Percentiles rank a stretch among this genome's conserved stretches.
Conservation (phyloP, 2,113 vertebrate species). For the Ammodytes marinus region DNA sequence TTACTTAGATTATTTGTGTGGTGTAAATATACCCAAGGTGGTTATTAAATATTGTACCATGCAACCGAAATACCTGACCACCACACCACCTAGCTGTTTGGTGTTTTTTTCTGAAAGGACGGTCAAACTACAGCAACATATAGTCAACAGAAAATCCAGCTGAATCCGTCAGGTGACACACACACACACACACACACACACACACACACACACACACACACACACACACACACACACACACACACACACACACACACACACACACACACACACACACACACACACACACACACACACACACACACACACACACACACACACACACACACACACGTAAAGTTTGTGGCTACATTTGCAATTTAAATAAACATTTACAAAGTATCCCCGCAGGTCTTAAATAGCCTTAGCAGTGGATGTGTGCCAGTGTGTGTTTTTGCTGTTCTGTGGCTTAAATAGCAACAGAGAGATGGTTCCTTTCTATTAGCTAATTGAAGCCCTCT, state of each 20-base stretch:
- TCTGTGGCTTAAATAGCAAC: not conserved
- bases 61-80: not conserved
- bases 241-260: too few relatives aligned
- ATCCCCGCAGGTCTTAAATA: not conserved
- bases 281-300: too few relatives aligned
- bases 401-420: not conserved
- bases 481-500: slow-evolving; percentile 3
- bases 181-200: too few relatives aligned
- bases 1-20: not conserved
- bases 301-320: too few relatives aligned
- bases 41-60: not conserved
- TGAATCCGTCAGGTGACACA: not conserved
- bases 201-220: too few relatives aligned
- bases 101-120: not conserved
- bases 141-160: not conserved
- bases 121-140: not conserved
- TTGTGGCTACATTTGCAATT: slow-evolving; percentile 20
- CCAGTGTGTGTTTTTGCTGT: not conserved
- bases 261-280: too few relatives aligned
- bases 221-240: too few relatives aligned
- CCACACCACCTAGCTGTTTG: not conserved
- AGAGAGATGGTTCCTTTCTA: slow-evolving; percentile 1
- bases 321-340: not conserved
- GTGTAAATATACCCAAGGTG: not conserved
- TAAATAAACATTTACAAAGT: slow-evolving; percentile 18